A percentile compares a stretch with the other conserved stretches of the same genome.
Conservation (phyloP, 2,797 vertebrate genomes). For the Eupleurogrammus muticus region DNA sequence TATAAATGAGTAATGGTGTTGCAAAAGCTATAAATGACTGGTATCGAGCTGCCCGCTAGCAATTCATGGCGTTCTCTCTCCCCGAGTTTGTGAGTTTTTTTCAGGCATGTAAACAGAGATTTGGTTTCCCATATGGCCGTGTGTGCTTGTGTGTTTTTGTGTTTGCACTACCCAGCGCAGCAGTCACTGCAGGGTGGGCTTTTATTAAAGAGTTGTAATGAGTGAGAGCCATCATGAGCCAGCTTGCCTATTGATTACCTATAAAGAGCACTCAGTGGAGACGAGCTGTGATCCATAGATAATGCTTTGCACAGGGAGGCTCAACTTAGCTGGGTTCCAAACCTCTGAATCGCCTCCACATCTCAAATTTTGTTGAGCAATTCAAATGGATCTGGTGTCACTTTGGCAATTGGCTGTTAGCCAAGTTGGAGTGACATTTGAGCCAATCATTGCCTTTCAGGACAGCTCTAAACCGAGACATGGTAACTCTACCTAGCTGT, state of each 20-base stretch:
- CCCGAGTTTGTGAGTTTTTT: slow-evolving; percentile 37
- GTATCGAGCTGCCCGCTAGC: background rate
- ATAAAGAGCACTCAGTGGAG: slow-evolving; percentile 82
- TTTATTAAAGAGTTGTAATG: slow-evolving; percentile 86
- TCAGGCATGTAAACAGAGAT: slow-evolving; percentile 53
- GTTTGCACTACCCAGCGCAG: slow-evolving; percentile 58
- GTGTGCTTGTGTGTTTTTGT: slow-evolving; percentile 34
- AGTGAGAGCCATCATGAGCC: slow-evolving; percentile 80
- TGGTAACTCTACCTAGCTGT: background rate
- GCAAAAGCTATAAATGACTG: slow-evolving; percentile 7
- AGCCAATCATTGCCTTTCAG: slow-evolving; percentile 8
- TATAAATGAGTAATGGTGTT: slow-evolving; percentile 41
- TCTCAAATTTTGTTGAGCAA: slow-evolving; percentile 52
- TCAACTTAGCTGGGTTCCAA: slow-evolving; percentile 56
- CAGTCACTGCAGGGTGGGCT: slow-evolving; percentile 75
- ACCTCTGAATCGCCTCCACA: slow-evolving; percentile 37
- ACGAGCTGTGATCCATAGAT: slow-evolving; percentile 79
- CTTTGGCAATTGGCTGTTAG: slow-evolving; percentile 27
- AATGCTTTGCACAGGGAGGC: slow-evolving; percentile 72
- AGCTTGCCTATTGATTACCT: slow-evolving; percentile 81
- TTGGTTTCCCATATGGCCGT: slow-evolving; percentile 49
- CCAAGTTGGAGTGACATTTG: slow-evolving; percentile 15
- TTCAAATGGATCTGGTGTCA: slow-evolving; percentile 43
- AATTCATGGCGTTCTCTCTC: slow-evolving; percentile 7
- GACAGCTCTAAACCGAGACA: background rate